Conservation (phyloP, 2,888 invertebrate genomes). For the Acanthococcus lagerstroemiae region DNA sequence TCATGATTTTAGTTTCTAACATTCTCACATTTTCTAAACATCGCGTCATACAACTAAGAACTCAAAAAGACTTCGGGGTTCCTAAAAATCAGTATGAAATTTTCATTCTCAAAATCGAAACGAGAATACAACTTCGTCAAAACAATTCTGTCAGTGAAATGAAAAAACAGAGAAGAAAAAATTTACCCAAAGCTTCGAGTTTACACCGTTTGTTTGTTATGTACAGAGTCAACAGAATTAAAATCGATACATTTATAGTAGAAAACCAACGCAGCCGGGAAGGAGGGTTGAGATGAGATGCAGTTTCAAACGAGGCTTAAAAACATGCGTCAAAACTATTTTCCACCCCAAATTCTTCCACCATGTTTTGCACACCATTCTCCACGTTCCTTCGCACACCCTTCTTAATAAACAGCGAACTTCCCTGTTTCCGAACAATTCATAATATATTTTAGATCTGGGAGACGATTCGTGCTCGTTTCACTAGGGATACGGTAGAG, state of each 20-base stretch:
- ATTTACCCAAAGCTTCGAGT: neutral
- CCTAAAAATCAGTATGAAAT: too few species aligned
- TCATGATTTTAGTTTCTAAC: too few species aligned
- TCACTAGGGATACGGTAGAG: too few species aligned
- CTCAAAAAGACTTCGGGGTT: too few species aligned
- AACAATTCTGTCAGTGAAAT: too few species aligned
- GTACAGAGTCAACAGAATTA: conserved; percentile 22
- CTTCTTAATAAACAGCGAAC: conserved; percentile 28
- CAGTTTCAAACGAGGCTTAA: conserved; percentile 31
- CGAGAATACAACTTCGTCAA: too few species aligned
- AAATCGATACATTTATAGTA: conserved; percentile 28
- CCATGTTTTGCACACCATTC: conserved; percentile 31
- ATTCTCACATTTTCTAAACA: too few species aligned
- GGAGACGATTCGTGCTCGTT: conserved; percentile 9
- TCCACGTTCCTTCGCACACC: conserved; percentile 30
- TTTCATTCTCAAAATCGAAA: too few species aligned
- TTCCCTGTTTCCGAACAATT: conserved; percentile 21
- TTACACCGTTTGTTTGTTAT: conserved; percentile 16
- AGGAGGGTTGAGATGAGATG: conserved; percentile 27
- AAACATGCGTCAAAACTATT: conserved; percentile 30
- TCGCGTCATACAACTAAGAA: too few species aligned
- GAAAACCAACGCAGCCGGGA: conserved; percentile 8
- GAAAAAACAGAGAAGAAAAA: neutral
- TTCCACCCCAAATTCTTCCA: conserved; percentile 28
- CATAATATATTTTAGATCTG: conserved; percentile 12